Evolutionary conservation across 1,140 invertebrate species (phyloP).

Genomic region (Druon quercuslanigerum): DNA sequence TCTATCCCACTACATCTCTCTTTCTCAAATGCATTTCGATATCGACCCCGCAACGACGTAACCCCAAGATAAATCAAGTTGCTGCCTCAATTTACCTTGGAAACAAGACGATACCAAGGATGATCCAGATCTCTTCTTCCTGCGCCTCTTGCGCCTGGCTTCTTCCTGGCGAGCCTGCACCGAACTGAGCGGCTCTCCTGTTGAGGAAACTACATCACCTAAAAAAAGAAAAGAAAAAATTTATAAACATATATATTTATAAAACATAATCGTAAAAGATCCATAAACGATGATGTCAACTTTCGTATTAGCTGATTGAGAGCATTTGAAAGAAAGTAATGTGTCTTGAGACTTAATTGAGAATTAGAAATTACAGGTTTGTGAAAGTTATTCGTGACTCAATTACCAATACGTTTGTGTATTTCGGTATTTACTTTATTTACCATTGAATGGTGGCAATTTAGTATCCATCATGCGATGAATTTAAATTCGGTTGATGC

Average conservation of each 20-base stretch:
- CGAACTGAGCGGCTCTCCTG: slow-evolving; percentile 68
- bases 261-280: background rate
- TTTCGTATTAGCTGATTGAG: background rate
- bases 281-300: background rate
- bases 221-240: slow-evolving; percentile 54
- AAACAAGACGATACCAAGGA: slow-evolving; percentile 91
- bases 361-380: slow-evolving; percentile 26
- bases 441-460: no score
- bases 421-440: no score
- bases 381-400: slow-evolving; percentile 11
- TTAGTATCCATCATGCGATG: no score
- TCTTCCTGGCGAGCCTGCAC: slow-evolving; percentile 85
- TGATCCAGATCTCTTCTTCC: slow-evolving; percentile 91
- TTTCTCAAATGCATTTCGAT: no score
- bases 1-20: no score
- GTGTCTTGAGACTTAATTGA: background rate
- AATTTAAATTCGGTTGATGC: no score
- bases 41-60: no score
- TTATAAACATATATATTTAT: slow-evolving; percentile 33
- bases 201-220: slow-evolving; percentile 64
- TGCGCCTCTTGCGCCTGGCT: slow-evolving; percentile 88
- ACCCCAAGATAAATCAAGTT: background rate
- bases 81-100: slow-evolving; percentile 79
- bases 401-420: background rate
- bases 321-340: slow-evolving; percentile 6